Conservation (phyloP, 2,113 vertebrate genomes). For the Oxyruncus cristatus region DNA sequence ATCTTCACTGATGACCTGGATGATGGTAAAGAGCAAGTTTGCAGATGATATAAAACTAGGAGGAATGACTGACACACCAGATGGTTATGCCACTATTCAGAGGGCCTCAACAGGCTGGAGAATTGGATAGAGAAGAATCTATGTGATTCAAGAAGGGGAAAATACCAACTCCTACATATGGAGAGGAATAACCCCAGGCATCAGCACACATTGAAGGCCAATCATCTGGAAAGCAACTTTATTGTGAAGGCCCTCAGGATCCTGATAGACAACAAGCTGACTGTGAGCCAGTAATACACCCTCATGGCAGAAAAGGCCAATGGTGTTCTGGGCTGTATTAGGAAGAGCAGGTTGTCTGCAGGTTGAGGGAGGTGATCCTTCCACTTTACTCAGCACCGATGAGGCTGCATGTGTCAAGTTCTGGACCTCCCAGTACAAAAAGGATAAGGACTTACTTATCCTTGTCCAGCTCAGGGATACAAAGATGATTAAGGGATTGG, state of each 20-base stretch:
- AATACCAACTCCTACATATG: not conserved
- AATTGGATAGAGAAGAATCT: not conserved
- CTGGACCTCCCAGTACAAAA: not conserved
- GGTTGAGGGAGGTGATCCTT: not conserved
- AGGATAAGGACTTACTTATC: not conserved
- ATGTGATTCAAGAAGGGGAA: not conserved
- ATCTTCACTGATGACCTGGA: not conserved
- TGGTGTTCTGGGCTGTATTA: not conserved
- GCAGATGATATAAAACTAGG: not conserved
- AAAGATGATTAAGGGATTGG: not conserved
- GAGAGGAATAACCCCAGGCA: not conserved
- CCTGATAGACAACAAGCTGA: not conserved
- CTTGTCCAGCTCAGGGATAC: not conserved
- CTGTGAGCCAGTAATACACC: not conserved
- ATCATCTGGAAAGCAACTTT: not conserved
- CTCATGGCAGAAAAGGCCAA: not conserved
- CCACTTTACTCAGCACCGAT: not conserved
- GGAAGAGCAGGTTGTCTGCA: not conserved
- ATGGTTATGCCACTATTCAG: not conserved
- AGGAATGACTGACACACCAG: not conserved
- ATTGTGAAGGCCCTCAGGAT: not conserved
- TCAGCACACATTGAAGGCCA: no score
- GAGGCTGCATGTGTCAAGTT: not conserved
- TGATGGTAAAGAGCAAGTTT: not conserved
- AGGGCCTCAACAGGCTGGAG: not conserved